Evolutionary conservation across 2,888 invertebrate genomes (phyloP), one percentile per base, ranked within the genome.

Genomic region (Nephrotoma guestfalica): DNA sequence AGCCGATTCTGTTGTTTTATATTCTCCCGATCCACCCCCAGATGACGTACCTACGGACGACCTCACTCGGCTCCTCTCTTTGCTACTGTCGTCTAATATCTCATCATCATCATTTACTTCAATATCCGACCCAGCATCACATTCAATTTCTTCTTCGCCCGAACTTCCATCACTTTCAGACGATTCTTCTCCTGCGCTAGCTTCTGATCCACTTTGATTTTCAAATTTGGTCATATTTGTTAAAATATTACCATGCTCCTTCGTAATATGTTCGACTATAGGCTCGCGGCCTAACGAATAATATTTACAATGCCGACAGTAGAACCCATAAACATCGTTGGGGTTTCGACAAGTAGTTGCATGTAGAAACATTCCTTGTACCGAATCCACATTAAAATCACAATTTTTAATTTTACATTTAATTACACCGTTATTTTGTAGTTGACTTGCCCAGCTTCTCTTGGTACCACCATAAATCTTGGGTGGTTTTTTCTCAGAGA

Each of bases 321-420:
- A 51, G 88, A 88, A 90, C 88, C 91, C 89, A 87, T 15, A 84
- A n/a, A 71, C 88, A 83, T 88, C 88, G 86, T 88, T 88, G 87
- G 88, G 89, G 85, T 88, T 88, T n/a, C 88, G 86, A 88, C 92
- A 92, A 18, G 86, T 87, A 6, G 87, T 87, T 83, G 90, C 86
- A 88, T 92, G 92, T 40, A 89, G 87, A 6, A 88, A 85, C 13
- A 92, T 87, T 86, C 88, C 89, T 30, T 89, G 88, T 1, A 90
- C 15, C 45, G 89, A 88, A 0, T 88, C 87, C 30, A 89, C 88
- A 83, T 88, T 88, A 88, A 90, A 91, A 86, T 88, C 88, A 87
- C 92, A 92, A 7, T 88, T 86, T 86, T 88, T 88, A 86, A 90
- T 90, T 41, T 89, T 89, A 88, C 92, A 92, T 57, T 89, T 89